Evolutionary conservation across 2,888 invertebrate genomes (phyloP), one percentile per base, ranked within the genome.

Genomic region (Parnassius apollo): DNA sequence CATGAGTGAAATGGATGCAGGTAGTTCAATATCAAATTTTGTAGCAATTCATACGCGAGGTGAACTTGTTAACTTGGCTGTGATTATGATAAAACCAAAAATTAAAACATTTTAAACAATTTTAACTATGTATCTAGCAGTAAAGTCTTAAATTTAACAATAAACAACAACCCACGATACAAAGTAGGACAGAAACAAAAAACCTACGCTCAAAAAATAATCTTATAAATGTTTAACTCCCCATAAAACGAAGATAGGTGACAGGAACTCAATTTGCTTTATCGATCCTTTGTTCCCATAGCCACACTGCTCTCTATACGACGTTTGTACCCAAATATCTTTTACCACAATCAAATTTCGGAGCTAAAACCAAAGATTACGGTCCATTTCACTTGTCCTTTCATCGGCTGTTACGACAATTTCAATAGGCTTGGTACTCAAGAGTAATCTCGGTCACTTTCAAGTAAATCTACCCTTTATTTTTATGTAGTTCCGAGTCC

Each of bases 221-320:
- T 68, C 59, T 71, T 72, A 71, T 76, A 80, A 80, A 78, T 76
- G 74, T 65, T 70, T 67, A 72, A 72, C 69, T 68, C 66, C 67
- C 70, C 65, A 62, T 66, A 59, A 58, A 74, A 68, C 71, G 78
- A 69, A 68, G 66, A 75, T 69, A 72, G 78, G 80, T 82, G 83
- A 79, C 81, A 76, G 77, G 69, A 76, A 78, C 80, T 75, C 83
- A 78, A 82, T 82, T 82, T 76, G 75, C 76, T 69, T 75, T 85
- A 85, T 85, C 81, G 85, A 85, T 84, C 80, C 73, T 46, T 64
- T 66, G 65, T 69, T 66, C 69, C 66, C 70, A 65, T 66, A 71
- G 69, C 69, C 75, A 68, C 75, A 68, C 62, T 65, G 49, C 49
- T 49, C 9, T 12, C 9, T 12, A n/a, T 49, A 49, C 49, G 13